Evolutionary conservation across 2,888 invertebrate species (phyloP).

Genomic region (Rhingia campestris): DNA sequence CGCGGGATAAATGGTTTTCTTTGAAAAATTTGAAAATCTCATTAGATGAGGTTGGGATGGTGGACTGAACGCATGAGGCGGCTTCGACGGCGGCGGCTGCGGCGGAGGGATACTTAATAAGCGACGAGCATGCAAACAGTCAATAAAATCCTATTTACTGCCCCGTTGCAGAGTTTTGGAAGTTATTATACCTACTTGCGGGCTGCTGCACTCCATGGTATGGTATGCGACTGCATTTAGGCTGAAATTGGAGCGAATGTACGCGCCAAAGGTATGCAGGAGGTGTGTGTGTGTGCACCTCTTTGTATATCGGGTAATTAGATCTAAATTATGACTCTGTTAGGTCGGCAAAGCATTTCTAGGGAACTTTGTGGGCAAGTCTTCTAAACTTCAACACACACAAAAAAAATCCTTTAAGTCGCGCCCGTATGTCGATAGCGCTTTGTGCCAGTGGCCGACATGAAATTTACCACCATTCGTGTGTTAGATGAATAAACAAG

Average conservation of each 20-base stretch:
- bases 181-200: slow-evolving; percentile 41
- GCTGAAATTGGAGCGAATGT: slow-evolving; percentile 26
- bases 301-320: slow-evolving; percentile 65
- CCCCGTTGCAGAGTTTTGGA: slow-evolving; percentile 53
- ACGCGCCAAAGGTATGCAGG: background rate
- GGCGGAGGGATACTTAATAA: slow-evolving; percentile 54
- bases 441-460: background rate
- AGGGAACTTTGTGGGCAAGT: slow-evolving; percentile 7
- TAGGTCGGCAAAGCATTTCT: slow-evolving; percentile 1
- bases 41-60: slow-evolving; percentile 53
- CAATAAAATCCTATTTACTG: slow-evolving; percentile 70
- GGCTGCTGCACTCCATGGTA: background rate
- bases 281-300: slow-evolving; percentile 4
- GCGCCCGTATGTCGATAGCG: background rate
- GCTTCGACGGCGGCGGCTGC: background rate
- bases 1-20: slow-evolving; percentile 65
- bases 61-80: slow-evolving; percentile 9
- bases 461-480: slow-evolving; percentile 41
- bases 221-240: slow-evolving; percentile 3
- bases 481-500: slow-evolving; percentile 65
- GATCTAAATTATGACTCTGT: slow-evolving; percentile 68
- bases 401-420: slow-evolving; percentile 1
- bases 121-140: slow-evolving; percentile 68
- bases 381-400: slow-evolving; percentile 16
- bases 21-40: slow-evolving; percentile 71